Evolutionary conservation across 2,797 vertebrate species (phyloP).

Genomic region (Agapornis canus): DNA sequence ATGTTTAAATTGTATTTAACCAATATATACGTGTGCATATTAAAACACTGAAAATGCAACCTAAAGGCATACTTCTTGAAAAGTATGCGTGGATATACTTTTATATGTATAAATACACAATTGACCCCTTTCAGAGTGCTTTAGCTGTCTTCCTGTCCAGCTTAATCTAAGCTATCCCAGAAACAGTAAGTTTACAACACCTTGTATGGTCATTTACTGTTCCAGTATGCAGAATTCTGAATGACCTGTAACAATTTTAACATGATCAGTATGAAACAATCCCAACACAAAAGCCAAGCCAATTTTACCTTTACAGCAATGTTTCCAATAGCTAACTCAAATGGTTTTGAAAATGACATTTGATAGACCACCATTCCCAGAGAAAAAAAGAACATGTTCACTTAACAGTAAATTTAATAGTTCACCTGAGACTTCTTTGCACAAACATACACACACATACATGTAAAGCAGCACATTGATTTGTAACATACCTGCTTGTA

Average conservation of each 20-base stretch:
- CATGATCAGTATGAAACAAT: not conserved
- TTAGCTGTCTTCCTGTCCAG: not conserved
- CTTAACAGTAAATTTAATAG: not conserved
- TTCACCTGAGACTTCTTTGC: not conserved
- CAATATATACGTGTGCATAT: not conserved
- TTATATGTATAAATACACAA: not conserved
- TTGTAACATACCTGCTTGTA: constrained; percentile 65
- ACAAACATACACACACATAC: not conserved
- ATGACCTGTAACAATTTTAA: not conserved
- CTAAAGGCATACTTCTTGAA: not conserved
- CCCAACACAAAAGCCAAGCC: not conserved
- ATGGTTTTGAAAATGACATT: not conserved
- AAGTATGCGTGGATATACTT: not conserved
- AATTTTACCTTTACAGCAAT: not conserved
- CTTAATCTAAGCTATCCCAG: not conserved
- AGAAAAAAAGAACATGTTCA: not conserved
- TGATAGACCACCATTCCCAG: not conserved
- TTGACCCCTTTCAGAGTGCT: not conserved
- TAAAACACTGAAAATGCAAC: not conserved
- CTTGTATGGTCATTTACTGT: not conserved
- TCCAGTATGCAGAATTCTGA: constrained; percentile 13
- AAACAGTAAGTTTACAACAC: not conserved
- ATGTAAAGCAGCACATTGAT: not conserved
- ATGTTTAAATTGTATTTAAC: not conserved
- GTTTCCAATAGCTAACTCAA: not conserved